phyloP scores from a whole-genome alignment of 2,113 vertebrate species.

The Galemys pyrenaicus region DNA sequence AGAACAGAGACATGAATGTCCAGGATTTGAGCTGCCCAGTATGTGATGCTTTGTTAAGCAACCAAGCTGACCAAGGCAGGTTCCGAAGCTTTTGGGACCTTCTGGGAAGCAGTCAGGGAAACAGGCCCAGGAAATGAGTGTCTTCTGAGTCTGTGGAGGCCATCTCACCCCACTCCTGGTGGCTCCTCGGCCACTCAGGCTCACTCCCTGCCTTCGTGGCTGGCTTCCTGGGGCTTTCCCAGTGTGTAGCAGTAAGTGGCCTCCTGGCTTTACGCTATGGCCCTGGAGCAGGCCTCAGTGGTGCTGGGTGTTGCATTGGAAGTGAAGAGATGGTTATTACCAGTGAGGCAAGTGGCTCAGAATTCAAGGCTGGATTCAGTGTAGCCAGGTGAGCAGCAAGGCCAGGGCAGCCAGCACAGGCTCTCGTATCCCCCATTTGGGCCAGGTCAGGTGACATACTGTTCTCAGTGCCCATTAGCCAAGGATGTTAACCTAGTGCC shows the following conservation, averaged over 20 bases:
- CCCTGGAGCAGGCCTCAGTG: neutral
- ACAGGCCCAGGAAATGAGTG: neutral
- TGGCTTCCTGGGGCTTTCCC: neutral
- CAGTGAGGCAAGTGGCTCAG: neutral
- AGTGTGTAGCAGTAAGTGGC: neutral
- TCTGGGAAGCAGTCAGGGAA: neutral
- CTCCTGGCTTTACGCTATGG: neutral
- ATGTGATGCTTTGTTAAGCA: neutral
- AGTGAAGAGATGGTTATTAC: too few species aligned
- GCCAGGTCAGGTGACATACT: neutral
- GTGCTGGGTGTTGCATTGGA: neutral
- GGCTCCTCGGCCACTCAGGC: neutral
- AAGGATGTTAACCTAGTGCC: neutral
- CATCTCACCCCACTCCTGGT: neutral
- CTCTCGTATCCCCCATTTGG: rapidly evolving
- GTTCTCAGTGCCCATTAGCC: neutral
- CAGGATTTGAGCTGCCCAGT: neutral
- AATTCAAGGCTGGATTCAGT: neutral
- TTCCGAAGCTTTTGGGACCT: neutral
- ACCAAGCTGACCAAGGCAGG: neutral
- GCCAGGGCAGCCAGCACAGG: neutral
- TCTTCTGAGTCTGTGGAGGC: too few species aligned
- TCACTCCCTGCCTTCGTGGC: neutral
- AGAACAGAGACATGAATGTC: neutral
- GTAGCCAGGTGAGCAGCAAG: too few species aligned